phyloP scores from a whole-genome alignment of 1,140 invertebrate species.

The Drosophila auraria region DNA sequence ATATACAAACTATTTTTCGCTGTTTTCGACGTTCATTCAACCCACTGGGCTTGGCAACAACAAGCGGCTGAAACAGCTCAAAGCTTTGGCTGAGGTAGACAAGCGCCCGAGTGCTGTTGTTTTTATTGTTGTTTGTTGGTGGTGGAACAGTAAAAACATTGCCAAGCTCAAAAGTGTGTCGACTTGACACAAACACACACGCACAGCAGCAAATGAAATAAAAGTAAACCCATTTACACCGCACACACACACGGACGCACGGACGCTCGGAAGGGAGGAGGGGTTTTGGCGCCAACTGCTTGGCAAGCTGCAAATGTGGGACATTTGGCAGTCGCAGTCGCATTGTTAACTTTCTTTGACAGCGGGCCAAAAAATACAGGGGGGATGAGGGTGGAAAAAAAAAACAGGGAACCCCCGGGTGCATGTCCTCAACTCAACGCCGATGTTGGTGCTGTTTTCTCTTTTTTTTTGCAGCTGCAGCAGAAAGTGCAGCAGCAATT shows the following conservation, averaged over 20 bases:
- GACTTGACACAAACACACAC: constrained; percentile 64
- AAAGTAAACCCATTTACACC: constrained; percentile 83
- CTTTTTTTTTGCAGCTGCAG: constrained; percentile 24
- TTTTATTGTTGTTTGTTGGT: constrained; percentile 41
- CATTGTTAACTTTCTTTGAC: constrained; percentile 82
- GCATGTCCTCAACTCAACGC: constrained; percentile 44
- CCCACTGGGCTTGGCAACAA: constrained; percentile 54
- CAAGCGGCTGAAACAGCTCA: constrained; percentile 36
- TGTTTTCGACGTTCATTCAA: constrained; percentile 44
- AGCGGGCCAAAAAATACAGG: constrained; percentile 64
- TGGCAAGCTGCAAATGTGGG: constrained; percentile 77
- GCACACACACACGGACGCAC: constrained; percentile 35
- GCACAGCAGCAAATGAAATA: constrained; percentile 77
- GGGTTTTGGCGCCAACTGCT: constrained; percentile 58
- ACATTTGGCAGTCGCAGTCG: constrained; percentile 76
- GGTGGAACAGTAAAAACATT: constrained; percentile 65
- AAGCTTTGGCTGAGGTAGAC: constrained; percentile 29
- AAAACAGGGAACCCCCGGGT: constrained; percentile 55
- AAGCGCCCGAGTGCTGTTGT: constrained; percentile 36
- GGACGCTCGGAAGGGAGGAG: neutral
- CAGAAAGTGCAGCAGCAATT: constrained; percentile 7
- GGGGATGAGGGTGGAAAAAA: neutral
- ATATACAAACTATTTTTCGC: constrained; percentile 19
- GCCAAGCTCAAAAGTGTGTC: constrained; percentile 76
- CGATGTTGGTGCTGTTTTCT: constrained; percentile 33